Evolutionary conservation across 2,797 vertebrate species (phyloP), one percentile per base, ranked within the genome.

Genomic region (Antrozous pallidus): DNA sequence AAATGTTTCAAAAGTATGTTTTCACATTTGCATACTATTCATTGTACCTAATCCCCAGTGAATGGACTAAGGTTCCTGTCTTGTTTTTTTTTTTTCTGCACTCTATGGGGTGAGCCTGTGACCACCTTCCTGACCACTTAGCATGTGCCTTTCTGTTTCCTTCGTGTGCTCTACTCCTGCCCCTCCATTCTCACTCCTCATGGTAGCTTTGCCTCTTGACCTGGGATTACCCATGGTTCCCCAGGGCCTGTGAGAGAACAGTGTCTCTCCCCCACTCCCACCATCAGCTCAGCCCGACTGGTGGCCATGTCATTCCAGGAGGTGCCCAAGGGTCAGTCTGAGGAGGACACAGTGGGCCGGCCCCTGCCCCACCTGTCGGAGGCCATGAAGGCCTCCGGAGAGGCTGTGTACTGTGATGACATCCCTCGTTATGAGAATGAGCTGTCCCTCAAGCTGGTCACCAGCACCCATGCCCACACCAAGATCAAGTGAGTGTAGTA

Each of bases 321-420:
- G 24, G 98, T 99, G 78, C 99, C 99, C 8, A 94, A 97, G 65
- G 98, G 98, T 33, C 99, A 98, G 97, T 95, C 88, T 0, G 82
- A 96, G 75, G 98, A 99, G 1, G 99, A 99, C 58, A 98, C 98
- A 67, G 98, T 99, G 63, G 99, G 99, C 16, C 98, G 98, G 78
- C 99, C 99, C 38, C 71, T 99, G 93, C 98, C 99, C 97, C 99
- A 99, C 3, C 98, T 99, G 90, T 98, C 99, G 0, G 99, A 99
- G 0, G 89, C 98, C 96, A 99, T 99, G 96, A 99, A 99, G 96
- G 99, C 99, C 3, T 99, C 99, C 0, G 99, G 99, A 6, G 99
- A 99, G 95, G 99, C 99, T 0, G 92, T 99, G 67, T 99, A 99
- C 98, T 99, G 99, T 0, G 99, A 99, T 0, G 99, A 99, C 94